phyloP scores from a whole-genome alignment of 2,888 invertebrate species.

The Andricus quercusramuli region DNA sequence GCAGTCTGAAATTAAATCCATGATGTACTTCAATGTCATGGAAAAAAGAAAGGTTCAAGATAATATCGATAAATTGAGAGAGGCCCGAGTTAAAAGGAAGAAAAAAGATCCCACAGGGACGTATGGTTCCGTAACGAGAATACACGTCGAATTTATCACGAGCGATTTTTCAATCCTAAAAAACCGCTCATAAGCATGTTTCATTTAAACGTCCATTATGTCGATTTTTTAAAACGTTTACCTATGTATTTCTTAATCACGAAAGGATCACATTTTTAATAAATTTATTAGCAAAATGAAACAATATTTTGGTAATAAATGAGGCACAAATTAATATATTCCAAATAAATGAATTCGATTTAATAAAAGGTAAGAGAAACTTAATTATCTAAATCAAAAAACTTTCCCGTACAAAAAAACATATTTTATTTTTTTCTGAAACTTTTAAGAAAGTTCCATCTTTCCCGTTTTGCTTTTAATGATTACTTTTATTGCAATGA shows the following conservation, averaged over 20 bases:
- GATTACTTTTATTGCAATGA: no score
- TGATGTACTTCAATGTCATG: not conserved
- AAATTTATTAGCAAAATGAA: not conserved
- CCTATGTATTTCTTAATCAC: not conserved
- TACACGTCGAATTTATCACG: constrained; percentile 64
- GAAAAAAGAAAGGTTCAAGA: not conserved
- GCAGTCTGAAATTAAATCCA: not conserved
- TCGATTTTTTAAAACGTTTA: not conserved
- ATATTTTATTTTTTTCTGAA: no score
- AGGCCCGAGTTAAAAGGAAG: constrained; percentile 44
- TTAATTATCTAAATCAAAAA: no score
- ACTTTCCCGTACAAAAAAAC: not conserved
- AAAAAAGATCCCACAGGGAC: constrained; percentile 47
- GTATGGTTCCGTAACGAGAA: constrained; percentile 45
- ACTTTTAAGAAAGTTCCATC: no score
- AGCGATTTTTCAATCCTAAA: constrained; percentile 57
- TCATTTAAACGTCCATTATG: not conserved
- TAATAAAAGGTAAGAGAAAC: no score
- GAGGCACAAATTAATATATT: not conserved
- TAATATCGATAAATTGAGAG: constrained; percentile 72
- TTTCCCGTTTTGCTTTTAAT: no score
- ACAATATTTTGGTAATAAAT: not conserved
- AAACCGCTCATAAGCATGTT: constrained; percentile 28
- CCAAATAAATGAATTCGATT: no score
- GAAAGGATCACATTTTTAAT: not conserved